Percentiles rank a stretch among this genome's conserved stretches.
Evolutionary conservation across 2,797 vertebrate species (phyloP).

Genomic region (Martes flavigula): DNA sequence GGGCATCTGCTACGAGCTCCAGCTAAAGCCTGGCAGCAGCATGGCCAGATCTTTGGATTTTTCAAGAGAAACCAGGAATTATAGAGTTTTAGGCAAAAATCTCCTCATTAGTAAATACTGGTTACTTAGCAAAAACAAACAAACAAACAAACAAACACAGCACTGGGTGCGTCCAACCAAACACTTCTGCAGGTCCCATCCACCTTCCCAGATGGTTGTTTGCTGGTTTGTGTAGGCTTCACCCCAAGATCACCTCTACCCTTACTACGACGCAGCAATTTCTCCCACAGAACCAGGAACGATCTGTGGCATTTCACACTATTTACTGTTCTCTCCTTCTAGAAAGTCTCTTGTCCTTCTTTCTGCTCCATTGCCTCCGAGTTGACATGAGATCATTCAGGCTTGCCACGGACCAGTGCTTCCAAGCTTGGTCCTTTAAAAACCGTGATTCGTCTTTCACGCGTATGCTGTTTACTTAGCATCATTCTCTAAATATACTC

Average conservation of each 20-base stretch:
- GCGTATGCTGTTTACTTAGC: background rate
- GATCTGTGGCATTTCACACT: background rate
- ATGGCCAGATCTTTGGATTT: background rate
- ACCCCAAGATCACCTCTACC: background rate
- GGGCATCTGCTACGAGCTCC: too few species aligned
- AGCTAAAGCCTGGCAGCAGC: background rate
- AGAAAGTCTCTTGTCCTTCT: background rate
- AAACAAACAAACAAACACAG: background rate
- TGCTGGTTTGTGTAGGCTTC: rapidly evolving
- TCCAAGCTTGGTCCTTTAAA: background rate
- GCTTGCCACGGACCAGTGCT: background rate
- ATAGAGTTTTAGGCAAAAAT: background rate
- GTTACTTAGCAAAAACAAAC: background rate
- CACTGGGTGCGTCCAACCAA: too few species aligned
- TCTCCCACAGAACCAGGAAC: too few species aligned
- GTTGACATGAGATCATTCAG: background rate
- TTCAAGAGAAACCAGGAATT: background rate
- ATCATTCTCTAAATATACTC: background rate
- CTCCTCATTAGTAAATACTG: background rate
- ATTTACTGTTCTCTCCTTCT: background rate
- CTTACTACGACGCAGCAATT: rapidly evolving
- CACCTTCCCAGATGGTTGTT: rapidly evolving
- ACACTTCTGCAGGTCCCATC: too few species aligned
- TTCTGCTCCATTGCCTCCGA: background rate
- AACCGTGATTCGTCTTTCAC: background rate